A percentile compares a stretch with the other conserved stretches of the same genome.
phyloP scores from a whole-genome alignment of 1,140 invertebrate genomes.

The Papilio dardanus region DNA sequence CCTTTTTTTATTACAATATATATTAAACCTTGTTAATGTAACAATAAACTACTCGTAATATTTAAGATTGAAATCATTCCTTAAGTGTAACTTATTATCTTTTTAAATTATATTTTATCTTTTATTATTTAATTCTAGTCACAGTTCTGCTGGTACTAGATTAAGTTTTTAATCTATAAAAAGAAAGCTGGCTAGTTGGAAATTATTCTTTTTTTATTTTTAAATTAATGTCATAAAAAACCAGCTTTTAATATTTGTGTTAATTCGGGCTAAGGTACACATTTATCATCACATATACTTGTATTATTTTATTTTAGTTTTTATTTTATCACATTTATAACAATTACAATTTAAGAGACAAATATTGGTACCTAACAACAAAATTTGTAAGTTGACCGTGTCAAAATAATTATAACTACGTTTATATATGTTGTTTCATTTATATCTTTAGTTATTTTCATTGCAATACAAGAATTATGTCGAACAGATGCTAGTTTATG shows the following conservation, averaged over 20 bases:
- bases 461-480: neutral
- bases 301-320: constrained; percentile 36
- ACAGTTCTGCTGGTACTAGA: constrained; percentile 71
- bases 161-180: constrained; percentile 44
- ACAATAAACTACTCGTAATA: constrained; percentile 17
- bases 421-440: constrained; percentile 74
- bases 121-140: constrained; percentile 67
- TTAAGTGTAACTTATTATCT: constrained; percentile 30
- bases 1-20: neutral
- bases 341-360: constrained; percentile 61
- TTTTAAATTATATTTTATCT: constrained; percentile 46
- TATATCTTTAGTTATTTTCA: constrained; percentile 2
- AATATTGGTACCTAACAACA: constrained; percentile 66
- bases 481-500: neutral
- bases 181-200: neutral
- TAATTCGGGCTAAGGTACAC: constrained; percentile 15
- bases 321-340: constrained; percentile 53
- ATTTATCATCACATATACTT: constrained; percentile 31
- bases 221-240: neutral
- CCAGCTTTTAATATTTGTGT: neutral
- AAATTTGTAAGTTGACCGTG: constrained; percentile 76
- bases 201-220: neutral
- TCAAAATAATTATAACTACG: constrained; percentile 78
- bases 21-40: neutral
- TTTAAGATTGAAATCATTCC: constrained; percentile 43